Evolutionary conservation across 2,888 invertebrate genomes (phyloP).

Genomic region (Phalera bucephala): DNA sequence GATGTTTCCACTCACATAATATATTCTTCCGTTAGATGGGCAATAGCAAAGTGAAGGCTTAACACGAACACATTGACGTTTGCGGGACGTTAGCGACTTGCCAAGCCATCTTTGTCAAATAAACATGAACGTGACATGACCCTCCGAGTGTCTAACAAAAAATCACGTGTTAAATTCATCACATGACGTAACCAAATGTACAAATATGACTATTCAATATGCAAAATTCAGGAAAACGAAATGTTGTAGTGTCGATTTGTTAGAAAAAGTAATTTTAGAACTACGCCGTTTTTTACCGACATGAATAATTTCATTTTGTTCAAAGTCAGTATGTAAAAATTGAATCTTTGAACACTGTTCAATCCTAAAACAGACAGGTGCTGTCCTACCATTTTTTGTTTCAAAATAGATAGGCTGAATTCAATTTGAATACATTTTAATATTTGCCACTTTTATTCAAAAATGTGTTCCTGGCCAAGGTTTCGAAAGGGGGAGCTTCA

Average conservation of each 20-base stretch:
- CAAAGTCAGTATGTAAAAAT: background rate
- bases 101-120: no score
- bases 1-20: no score
- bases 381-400: background rate
- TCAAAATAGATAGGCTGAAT: background rate
- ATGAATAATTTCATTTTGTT: background rate
- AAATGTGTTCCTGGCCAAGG: no score
- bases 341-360: background rate
- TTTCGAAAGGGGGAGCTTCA: no score
- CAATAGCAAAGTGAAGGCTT: no score
- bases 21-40: no score
- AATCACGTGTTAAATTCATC: background rate
- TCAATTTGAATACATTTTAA: background rate
- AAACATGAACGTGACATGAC: no score
- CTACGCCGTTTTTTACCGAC: background rate
- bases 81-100: no score
- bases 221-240: no score
- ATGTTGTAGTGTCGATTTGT: no score
- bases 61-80: no score
- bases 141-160: conserved; percentile 16
- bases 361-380: background rate
- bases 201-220: background rate
- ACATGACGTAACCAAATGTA: background rate
- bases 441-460: background rate
- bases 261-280: no score